A percentile compares a stretch with the other conserved stretches of the same genome.
Evolutionary conservation across 2,797 vertebrate species (phyloP).

Genomic region (Cyprinella venusta): DNA sequence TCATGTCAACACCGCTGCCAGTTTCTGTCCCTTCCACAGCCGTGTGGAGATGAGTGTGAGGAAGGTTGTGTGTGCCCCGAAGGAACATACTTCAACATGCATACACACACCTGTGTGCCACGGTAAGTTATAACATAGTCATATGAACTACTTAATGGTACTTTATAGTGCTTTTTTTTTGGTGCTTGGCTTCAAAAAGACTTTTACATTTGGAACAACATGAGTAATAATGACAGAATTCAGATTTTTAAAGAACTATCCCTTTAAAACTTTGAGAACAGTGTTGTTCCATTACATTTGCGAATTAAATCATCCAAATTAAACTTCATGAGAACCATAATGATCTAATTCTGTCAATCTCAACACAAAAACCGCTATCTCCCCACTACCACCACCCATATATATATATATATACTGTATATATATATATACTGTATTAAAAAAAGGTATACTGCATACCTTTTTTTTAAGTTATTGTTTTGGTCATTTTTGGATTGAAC

Average conservation of each 20-base stretch:
- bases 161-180: background rate
- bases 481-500: background rate
- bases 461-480: background rate
- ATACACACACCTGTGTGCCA: slow-evolving; percentile 83
- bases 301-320: background rate
- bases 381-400: background rate
- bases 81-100: slow-evolving; percentile 84
- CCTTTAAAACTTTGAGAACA: background rate
- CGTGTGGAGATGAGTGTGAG: slow-evolving; percentile 85
- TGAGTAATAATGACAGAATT: background rate
- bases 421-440: no score
- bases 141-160: background rate
- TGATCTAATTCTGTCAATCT: background rate
- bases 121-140: slow-evolving; percentile 62
- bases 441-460: no score
- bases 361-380: background rate
- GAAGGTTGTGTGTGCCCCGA: slow-evolving; percentile 92
- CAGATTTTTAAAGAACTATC: background rate
- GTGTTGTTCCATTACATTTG: background rate
- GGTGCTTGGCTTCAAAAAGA: background rate
- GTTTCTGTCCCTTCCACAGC: slow-evolving; percentile 80
- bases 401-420: no score
- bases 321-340: background rate
- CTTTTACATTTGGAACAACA: background rate
- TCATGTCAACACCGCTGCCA: slow-evolving; percentile 89